phyloP scores from a whole-genome alignment of 2,113 vertebrate genomes.

The Rhinopithecus roxellana region DNA sequence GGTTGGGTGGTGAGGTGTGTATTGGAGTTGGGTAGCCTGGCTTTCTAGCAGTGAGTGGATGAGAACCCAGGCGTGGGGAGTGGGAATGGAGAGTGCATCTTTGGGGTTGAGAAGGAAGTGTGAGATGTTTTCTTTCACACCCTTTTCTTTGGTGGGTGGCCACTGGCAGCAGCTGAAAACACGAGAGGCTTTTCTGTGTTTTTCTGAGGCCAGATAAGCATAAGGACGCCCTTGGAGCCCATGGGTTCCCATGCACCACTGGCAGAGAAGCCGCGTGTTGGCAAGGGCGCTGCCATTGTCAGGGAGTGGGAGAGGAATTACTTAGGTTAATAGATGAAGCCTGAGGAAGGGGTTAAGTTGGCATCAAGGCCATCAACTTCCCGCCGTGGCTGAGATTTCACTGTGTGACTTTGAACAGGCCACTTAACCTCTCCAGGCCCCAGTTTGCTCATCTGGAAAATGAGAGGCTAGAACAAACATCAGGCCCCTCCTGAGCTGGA shows the following conservation, averaged over 20 bases:
- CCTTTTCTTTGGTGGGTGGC: not conserved
- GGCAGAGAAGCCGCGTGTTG: not conserved
- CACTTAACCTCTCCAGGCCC: not conserved
- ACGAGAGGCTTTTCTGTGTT: not conserved
- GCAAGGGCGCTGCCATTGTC: not conserved
- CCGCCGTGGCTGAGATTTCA: rapidly evolving
- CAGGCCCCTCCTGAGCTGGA: not conserved
- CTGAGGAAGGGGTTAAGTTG: not conserved
- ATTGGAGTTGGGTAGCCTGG: not conserved
- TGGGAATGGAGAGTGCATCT: not conserved
- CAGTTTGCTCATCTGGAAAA: not conserved
- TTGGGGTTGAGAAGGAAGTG: not conserved
- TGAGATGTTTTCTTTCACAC: not conserved
- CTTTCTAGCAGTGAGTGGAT: not conserved
- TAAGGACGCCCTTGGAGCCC: not conserved
- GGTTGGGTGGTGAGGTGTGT: not conserved
- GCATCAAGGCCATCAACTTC: not conserved
- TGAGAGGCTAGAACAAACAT: too few species aligned
- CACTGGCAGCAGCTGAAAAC: not conserved
- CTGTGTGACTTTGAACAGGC: not conserved
- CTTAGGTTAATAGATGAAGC: not conserved
- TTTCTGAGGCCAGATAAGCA: not conserved
- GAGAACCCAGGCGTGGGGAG: not conserved
- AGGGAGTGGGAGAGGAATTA: not conserved
- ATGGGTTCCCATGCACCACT: not conserved